Percentiles rank a stretch among this genome's conserved stretches.
These are phyloP conservation scores for Marmota monax DNA, from an alignment of 2,113 vertebrate genomes.

Conservation along the genomic window DNA sequence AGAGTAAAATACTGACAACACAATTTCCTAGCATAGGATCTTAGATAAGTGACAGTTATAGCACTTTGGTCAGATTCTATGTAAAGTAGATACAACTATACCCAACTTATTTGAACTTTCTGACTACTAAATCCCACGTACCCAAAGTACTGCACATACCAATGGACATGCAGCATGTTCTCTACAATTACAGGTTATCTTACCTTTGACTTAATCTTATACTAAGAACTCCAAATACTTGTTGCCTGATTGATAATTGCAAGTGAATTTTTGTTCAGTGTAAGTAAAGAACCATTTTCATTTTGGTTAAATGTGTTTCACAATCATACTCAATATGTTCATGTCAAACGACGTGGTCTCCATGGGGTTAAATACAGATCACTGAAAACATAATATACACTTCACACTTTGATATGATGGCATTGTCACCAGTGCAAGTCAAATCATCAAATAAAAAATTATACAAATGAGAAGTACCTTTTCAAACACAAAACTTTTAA, in stretches of 20 bases:
- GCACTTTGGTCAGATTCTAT: neutral
- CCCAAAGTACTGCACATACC: neutral
- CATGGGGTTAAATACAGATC: neutral
- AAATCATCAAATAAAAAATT: neutral
- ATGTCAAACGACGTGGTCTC: neutral
- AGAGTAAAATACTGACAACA: neutral
- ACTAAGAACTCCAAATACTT: neutral
- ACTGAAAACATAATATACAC: neutral
- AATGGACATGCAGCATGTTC: neutral
- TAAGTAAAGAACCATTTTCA: neutral
- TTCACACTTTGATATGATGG: conserved; percentile 5
- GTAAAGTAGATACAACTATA: neutral
- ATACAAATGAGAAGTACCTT: neutral
- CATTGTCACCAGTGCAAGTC: neutral
- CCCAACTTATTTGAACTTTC: neutral
- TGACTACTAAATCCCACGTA: neutral
- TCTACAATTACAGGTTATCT: neutral
- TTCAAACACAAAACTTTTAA: conserved; percentile 20
- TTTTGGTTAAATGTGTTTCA: neutral
- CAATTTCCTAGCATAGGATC: neutral
- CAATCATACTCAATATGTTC: neutral
- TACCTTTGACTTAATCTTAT: neutral
- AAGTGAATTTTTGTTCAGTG: neutral
- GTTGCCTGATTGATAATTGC: neutral
- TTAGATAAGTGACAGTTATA: neutral